Conservation (phyloP, 92 coral and sea anemone genomes). For the Ricordea florida region DNA sequence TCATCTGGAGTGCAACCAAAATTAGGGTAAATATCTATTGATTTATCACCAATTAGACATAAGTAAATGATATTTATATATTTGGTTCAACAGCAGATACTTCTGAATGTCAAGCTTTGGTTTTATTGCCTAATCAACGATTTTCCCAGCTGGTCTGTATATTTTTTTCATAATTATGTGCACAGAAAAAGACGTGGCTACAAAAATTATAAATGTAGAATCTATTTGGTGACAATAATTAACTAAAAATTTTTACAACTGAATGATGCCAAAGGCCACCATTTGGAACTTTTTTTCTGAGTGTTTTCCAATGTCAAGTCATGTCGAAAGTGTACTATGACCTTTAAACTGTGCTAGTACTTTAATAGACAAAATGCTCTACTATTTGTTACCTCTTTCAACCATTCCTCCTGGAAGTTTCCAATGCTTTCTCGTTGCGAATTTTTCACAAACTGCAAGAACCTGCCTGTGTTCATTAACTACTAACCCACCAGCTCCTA, state of each 20-base stretch:
- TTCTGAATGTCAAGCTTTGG: too few relatives aligned
- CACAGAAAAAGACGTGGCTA: too few relatives aligned
- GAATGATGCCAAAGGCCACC: too few relatives aligned
- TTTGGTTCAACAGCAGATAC: neutral
- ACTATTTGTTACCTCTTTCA: conserved; percentile 49
- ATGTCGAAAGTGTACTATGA: neutral
- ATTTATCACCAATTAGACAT: neutral
- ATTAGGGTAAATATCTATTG: neutral
- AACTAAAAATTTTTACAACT: too few relatives aligned
- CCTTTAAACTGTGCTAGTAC: neutral
- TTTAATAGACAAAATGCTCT: neutral
- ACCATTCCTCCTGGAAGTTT: conserved; percentile 89
- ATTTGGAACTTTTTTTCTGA: too few relatives aligned
- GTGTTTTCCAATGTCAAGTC: too few relatives aligned
- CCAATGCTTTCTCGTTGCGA: conserved; percentile 62
- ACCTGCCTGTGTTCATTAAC: conserved; percentile 69
- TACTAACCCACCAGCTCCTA: conserved; percentile 88
- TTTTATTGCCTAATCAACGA: too few relatives aligned
- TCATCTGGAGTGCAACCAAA: conserved; percentile 43
- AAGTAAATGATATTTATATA: neutral
- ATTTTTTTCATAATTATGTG: too few relatives aligned
- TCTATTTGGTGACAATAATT: too few relatives aligned
- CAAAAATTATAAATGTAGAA: too few relatives aligned
- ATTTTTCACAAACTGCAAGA: conserved; percentile 75
- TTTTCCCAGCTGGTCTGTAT: too few relatives aligned